Evolutionary conservation across 2,113 vertebrate species (phyloP), one percentile per base, ranked within the genome.

Genomic region (Sprattus sprattus): DNA sequence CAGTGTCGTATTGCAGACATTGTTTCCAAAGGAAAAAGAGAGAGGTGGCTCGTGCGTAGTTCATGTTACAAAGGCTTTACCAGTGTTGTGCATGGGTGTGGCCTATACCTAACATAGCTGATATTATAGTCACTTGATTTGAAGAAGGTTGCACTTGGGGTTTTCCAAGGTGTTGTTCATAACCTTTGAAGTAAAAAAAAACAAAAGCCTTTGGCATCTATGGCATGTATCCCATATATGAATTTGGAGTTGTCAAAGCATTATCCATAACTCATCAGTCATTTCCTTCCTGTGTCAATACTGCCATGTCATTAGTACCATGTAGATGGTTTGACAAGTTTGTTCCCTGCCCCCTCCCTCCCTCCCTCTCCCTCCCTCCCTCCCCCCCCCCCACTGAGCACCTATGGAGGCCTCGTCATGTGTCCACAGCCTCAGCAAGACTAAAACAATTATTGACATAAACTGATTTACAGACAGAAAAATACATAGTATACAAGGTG

Each of bases 341-440:
- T 39, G 32, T 0, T 13, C 28, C 13, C 10, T 78, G 71, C 71
- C 11, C 71, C 13, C 32, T 5, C 32, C 71, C 13, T 6, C 10
- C 13, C 71, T 15, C 60, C 57, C 4, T 22, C 20, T 64, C 57
- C 20, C 67, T 39, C 67, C 11, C 28, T n/a, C n/a, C n/a, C 2
- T 39, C 39, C 39, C 39, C 1, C 39, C 71, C 28, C 28, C 6
- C 13, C 11, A 4, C 9, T 92, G 93, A 89, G 91, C 91, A 93
- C 89, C 47, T 75, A 64, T 81, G 83, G 89, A 91, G 91, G 89
- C 90, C 89, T 47, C 89, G 92, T 92, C 92, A 93, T 93, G 94
- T 93, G 93, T 92, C 91, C 92, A 94, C 92, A 94, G 92, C 93
- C 91, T 90, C 90, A 87, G 87, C 94, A 95, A 95, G 94, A 96